These are phyloP conservation scores for Cynodonichthys magdalenae DNA, from an alignment of 2,797 vertebrate genomes.

Conservation along the genomic window DNA sequence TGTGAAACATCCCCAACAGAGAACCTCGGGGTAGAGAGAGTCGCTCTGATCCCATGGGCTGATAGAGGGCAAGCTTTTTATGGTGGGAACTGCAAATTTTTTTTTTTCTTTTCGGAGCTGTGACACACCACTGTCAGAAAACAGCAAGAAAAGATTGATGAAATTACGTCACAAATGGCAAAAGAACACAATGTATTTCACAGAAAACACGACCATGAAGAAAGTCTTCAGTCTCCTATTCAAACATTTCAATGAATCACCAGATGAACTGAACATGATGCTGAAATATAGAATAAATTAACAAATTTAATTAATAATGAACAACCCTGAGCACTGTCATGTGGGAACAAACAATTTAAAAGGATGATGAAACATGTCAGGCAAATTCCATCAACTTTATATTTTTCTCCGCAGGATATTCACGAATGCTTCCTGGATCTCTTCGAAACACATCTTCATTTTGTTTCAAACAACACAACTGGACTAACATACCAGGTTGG, in stretches of 20 bases:
- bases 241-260: conserved; percentile 31
- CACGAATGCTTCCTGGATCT: conserved; percentile 95
- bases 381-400: not conserved
- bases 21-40: conserved; percentile 71
- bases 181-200: conserved; percentile 52
- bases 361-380: too few relatives aligned
- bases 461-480: conserved; percentile 88
- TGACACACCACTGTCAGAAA: conserved; percentile 58
- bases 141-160: conserved; percentile 39
- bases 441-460: conserved; percentile 94
- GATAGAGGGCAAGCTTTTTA: conserved; percentile 68
- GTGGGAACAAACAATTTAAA: not conserved
- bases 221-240: not conserved
- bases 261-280: conserved; percentile 15
- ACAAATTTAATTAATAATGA: not conserved
- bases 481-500: conserved; percentile 93
- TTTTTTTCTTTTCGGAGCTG: conserved; percentile 34
- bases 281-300: conserved; percentile 10
- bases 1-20: conserved; percentile 72
- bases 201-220: conserved; percentile 13
- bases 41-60: conserved; percentile 67
- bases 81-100: conserved; percentile 66
- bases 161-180: conserved; percentile 14
- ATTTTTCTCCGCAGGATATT: conserved; percentile 81
- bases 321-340: too few relatives aligned